phyloP scores from a whole-genome alignment of 2,113 vertebrate genomes.

The Potamarius usumacintae region DNA sequence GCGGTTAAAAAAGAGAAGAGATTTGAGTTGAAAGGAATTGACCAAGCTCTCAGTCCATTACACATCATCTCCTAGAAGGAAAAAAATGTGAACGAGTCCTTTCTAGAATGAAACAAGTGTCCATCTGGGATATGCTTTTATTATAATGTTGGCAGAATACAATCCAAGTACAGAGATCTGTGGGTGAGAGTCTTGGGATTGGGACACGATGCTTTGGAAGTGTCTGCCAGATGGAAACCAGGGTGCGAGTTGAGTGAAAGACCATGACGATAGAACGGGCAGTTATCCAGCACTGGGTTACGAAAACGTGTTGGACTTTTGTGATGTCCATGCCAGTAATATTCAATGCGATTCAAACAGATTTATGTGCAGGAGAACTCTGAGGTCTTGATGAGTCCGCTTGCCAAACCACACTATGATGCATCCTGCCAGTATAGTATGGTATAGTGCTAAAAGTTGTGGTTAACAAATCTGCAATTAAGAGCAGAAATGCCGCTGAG shows the following conservation, averaged over 20 bases:
- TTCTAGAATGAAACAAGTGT: neutral
- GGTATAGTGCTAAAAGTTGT: neutral
- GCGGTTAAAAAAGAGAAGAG: constrained; percentile 48
- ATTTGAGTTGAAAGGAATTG: constrained; percentile 36
- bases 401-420: neutral
- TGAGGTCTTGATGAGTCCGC: neutral
- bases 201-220: neutral
- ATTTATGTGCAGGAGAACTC: neutral
- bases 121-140: neutral
- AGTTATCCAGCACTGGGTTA: neutral
- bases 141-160: neutral
- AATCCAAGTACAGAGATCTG: neutral
- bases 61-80: neutral
- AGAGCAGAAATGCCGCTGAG: neutral
- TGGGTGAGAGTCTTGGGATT: neutral
- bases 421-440: neutral
- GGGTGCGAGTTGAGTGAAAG: neutral
- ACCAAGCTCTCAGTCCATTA: too few relatives aligned
- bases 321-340: neutral
- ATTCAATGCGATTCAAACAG: neutral
- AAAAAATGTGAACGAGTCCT: neutral
- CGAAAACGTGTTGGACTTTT: neutral
- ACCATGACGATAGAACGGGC: neutral
- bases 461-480: constrained; percentile 19
- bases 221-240: neutral